Percentiles rank a stretch among this genome's conserved stretches.
These are phyloP conservation scores for Cisticola juncidis DNA, from an alignment of 2,113 vertebrate genomes.

Conservation along the genomic window DNA sequence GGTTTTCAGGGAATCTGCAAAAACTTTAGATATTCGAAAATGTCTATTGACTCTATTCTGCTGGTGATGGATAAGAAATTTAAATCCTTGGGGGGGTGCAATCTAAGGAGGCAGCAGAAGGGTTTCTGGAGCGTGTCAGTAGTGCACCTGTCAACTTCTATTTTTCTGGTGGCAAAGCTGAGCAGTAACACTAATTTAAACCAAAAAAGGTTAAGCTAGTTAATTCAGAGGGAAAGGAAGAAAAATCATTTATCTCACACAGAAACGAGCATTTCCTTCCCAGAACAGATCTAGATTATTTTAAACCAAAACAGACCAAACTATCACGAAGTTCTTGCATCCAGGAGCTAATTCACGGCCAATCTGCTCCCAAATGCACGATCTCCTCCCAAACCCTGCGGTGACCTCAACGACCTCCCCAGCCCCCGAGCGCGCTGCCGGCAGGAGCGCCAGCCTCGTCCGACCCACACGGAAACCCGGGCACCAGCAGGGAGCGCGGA, in stretches of 20 bases:
- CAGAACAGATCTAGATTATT: rapidly evolving
- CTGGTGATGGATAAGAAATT: not conserved
- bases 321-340: rapidly evolving
- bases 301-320: not conserved
- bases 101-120: not conserved
- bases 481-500: rapidly evolving
- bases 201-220: not conserved
- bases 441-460: too few relatives aligned
- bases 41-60: not conserved
- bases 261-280: not conserved
- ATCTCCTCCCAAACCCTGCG: not conserved
- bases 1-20: not conserved
- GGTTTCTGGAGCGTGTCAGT: not conserved
- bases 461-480: too few relatives aligned
- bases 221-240: not conserved
- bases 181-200: not conserved
- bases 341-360: not conserved
- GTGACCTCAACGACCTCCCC: not conserved
- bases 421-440: rapidly evolving
- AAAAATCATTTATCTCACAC: not conserved
- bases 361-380: rapidly evolving
- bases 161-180: not conserved
- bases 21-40: not conserved
- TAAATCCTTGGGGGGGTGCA: rapidly evolving
- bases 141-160: not conserved